These are phyloP conservation scores for Drosophila ananassae DNA, from an alignment of 1,140 invertebrate genomes.

Conservation along the genomic window DNA sequence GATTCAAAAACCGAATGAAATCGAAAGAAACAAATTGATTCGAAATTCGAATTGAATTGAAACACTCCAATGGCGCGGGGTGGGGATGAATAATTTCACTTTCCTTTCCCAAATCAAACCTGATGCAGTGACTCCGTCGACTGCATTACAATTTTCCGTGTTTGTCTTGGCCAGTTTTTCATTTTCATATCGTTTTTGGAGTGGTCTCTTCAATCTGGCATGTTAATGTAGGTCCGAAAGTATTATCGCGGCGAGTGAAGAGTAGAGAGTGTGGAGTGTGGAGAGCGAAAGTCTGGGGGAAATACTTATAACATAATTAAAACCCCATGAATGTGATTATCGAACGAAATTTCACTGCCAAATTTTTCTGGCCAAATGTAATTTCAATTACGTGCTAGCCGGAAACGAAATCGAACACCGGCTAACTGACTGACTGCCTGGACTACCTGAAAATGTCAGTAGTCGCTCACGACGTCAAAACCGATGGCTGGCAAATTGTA, in stretches of 20 bases:
- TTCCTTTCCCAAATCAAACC: slow-evolving; percentile 68
- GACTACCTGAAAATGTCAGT: slow-evolving; percentile 24
- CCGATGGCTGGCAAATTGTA: slow-evolving; percentile 13
- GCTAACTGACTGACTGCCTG: neutral
- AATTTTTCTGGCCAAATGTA: slow-evolving; percentile 58
- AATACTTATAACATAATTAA: slow-evolving; percentile 45
- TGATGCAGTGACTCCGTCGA: slow-evolving; percentile 10
- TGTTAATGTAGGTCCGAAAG: slow-evolving; percentile 61
- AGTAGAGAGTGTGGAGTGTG: neutral
- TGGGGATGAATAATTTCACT: slow-evolving; percentile 64
- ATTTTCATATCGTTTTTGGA: slow-evolving; percentile 47
- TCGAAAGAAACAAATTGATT: slow-evolving; percentile 68
- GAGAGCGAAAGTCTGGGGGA: slow-evolving; percentile 34
- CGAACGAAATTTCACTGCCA: slow-evolving; percentile 68
- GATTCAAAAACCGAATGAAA: slow-evolving; percentile 59
- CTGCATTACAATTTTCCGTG: slow-evolving; percentile 60
- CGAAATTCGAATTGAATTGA: slow-evolving; percentile 27
- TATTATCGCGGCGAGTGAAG: neutral
- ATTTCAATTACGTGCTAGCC: slow-evolving; percentile 73
- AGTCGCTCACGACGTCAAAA: slow-evolving; percentile 62
- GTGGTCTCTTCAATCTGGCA: slow-evolving; percentile 66
- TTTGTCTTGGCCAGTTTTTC: slow-evolving; percentile 31
- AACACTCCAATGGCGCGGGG: neutral
- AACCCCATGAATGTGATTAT: slow-evolving; percentile 48
- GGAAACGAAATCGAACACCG: slow-evolving; percentile 61